Conservation (phyloP, 2,113 vertebrate genomes). For the Miniopterus natalensis region DNA sequence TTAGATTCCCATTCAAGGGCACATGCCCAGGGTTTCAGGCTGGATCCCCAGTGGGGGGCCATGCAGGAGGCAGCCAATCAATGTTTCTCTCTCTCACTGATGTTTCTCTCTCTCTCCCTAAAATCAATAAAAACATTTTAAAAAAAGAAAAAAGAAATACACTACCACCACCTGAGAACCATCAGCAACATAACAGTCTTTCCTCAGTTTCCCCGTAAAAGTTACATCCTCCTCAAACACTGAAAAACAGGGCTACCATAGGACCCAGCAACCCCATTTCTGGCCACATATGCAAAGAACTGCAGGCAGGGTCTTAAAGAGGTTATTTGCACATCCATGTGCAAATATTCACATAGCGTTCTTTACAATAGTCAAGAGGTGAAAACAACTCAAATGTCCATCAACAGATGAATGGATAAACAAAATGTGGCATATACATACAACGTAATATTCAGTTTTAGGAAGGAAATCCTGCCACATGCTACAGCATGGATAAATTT, state of each 20-base stretch:
- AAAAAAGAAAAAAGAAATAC: background rate
- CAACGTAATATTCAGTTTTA: background rate
- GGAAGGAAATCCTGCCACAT: background rate
- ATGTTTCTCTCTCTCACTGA: too few relatives aligned
- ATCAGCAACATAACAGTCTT: background rate
- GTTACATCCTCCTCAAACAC: constrained; percentile 1
- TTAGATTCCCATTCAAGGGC: too few relatives aligned
- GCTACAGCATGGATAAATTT: background rate
- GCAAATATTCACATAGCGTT: background rate
- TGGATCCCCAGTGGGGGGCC: too few relatives aligned
- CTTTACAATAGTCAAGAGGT: background rate
- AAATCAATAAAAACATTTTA: too few relatives aligned
- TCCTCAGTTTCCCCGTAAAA: constrained; percentile 45
- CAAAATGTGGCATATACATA: background rate
- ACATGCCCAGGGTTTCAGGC: too few relatives aligned
- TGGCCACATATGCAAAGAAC: background rate
- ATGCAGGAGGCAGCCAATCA: too few relatives aligned
- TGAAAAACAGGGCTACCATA: background rate
- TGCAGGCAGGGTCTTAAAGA: background rate
- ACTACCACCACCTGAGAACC: background rate
- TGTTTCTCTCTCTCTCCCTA: too few relatives aligned
- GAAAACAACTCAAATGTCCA: background rate
- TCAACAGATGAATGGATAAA: background rate
- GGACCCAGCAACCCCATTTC: background rate
- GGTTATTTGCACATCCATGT: background rate